Conservation (phyloP, 1,140 invertebrate genomes). For the Streblospio benedicti region DNA sequence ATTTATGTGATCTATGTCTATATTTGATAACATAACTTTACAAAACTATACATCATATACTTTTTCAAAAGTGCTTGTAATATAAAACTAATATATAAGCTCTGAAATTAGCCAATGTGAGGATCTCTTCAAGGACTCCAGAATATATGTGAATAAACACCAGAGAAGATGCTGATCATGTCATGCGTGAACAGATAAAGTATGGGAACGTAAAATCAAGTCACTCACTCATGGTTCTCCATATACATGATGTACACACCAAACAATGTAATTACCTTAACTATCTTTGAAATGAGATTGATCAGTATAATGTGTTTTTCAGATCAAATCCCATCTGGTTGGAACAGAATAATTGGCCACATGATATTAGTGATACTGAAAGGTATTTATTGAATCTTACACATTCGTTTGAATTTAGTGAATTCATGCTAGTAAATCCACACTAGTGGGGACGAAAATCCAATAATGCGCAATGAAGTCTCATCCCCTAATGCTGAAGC, state of each 20-base stretch:
- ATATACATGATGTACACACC: background rate
- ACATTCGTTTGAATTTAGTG: too few relatives aligned
- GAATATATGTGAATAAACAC: background rate
- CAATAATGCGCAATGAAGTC: too few relatives aligned
- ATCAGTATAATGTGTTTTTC: background rate
- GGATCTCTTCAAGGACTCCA: too few relatives aligned
- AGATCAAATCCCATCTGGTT: constrained; percentile 87
- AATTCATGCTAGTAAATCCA: background rate
- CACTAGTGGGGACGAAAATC: too few relatives aligned
- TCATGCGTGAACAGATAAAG: background rate
- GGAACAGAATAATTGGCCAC: constrained; percentile 88
- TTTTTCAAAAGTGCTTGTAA: too few relatives aligned
- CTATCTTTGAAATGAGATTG: background rate
- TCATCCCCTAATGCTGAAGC: too few relatives aligned
- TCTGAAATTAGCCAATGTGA: too few relatives aligned
- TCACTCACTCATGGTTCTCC: background rate
- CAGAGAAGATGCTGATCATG: background rate
- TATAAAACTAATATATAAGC: too few relatives aligned
- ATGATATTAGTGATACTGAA: constrained; percentile 62
- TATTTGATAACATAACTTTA: too few relatives aligned
- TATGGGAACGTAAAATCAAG: background rate
- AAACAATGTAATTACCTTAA: background rate
- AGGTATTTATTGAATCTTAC: constrained; percentile 22
- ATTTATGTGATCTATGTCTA: too few relatives aligned
- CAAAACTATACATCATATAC: too few relatives aligned